Evolutionary conservation across 1,140 invertebrate species (phyloP).

Genomic region (Oppia nitens): DNA sequence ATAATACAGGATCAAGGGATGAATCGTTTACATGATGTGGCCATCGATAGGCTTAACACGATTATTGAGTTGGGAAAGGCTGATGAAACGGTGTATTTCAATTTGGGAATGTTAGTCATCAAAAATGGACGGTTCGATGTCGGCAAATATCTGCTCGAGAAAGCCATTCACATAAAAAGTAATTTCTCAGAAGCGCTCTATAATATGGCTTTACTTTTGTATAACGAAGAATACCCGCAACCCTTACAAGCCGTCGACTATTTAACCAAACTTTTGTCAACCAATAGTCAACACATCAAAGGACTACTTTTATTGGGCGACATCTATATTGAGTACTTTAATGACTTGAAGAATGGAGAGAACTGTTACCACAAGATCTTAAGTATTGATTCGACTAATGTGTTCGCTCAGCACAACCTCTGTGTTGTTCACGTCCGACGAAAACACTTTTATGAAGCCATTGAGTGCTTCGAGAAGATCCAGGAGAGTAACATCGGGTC

Average conservation of each 20-base stretch:
- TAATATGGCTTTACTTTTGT: constrained; percentile 74
- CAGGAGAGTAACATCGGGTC: not conserved
- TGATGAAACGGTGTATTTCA: constrained; percentile 14
- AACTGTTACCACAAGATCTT: constrained; percentile 78
- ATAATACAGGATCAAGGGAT: constrained; percentile 14
- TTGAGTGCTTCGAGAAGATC: not conserved
- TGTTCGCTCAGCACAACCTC: constrained; percentile 83
- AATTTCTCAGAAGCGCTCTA: constrained; percentile 74
- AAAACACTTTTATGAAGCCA: not conserved
- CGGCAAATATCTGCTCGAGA: not conserved
- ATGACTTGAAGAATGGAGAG: constrained; percentile 81
- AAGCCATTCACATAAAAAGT: constrained; percentile 7
- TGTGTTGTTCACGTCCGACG: constrained; percentile 58
- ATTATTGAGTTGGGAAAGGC: constrained; percentile 7
- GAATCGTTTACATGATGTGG: constrained; percentile 1
- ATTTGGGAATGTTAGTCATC: constrained; percentile 14
- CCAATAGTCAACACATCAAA: constrained; percentile 58
- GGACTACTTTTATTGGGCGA: constrained; percentile 86
- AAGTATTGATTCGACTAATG: constrained; percentile 67
- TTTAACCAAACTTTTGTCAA: not conserved
- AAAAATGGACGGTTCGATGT: not conserved
- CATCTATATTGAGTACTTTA: constrained; percentile 88
- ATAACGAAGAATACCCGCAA: constrained; percentile 40
- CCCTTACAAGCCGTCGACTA: not conserved
- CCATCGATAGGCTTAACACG: constrained; percentile 6